Base-by-base conservation (phyloP, 2,113 vertebrate species). In the Tetraodon nigroviridis region DNA sequence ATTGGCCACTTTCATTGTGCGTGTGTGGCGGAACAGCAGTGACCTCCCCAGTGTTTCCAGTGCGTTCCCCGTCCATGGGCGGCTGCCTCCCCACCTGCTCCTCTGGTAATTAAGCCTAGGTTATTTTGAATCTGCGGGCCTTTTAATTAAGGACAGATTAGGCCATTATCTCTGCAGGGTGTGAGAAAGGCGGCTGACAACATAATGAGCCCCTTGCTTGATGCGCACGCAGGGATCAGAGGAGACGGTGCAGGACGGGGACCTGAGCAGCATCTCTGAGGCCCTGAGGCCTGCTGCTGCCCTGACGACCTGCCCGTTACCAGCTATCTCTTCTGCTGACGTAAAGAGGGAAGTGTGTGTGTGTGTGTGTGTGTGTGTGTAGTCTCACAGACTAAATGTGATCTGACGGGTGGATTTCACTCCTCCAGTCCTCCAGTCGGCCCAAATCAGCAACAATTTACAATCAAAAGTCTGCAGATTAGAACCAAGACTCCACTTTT, bases 131-230 rank as follows among this genome's bases (percentile, higher is more conserved):
- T 76, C 67, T 71, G 58, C 67, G 13, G 62, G 58, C 79, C 69
- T 71, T 48, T 60, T 78, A 74, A 79, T 83, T 82, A 82, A 72
- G 81, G 60, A 84, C 63, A 78, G 78, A 83, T 80, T 66, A 76
- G 78, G 67, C 68, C 56, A 80, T 85, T 81, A 84, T 80, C 74
- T 84, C 77, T 73, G 61, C 48, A 27, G 72, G 64, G 58, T 74
- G 58, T 29, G 58, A 68, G 75, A 70, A 55, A 84, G 68, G 69
- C 70, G 53, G 69, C 69, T 55, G 67, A 66, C 64, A 65, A 69
- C 69, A 49, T 75, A 78, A 84, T 74, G 68, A 80, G 67, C 58
- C 69, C 29, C 42, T 64, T 77, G 59, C 56, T 55, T 51, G 75
- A 61, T 63, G 42, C 27, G 53, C 11, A 3, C 50, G 24, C 24